A percentile compares a stretch with the other conserved stretches of the same genome.
These are phyloP conservation scores for Parambassis ranga DNA, from an alignment of 2,797 vertebrate species.

Conservation along the genomic window DNA sequence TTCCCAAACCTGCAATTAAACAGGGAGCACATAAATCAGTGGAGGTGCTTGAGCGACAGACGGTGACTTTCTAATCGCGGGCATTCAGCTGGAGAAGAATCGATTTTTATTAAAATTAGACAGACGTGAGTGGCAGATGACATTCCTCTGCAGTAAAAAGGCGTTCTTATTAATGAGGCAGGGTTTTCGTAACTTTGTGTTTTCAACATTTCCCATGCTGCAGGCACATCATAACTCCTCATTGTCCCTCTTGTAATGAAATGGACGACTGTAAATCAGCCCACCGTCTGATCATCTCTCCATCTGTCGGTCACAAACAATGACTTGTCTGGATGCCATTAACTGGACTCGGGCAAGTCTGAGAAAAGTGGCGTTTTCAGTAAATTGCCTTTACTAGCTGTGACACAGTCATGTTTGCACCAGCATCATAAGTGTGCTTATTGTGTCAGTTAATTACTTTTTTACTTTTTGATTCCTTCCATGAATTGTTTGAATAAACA, in stretches of 20 bases:
- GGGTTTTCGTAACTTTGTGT: neutral
- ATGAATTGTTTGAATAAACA: neutral
- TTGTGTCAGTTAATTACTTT: neutral
- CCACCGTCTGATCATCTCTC: neutral
- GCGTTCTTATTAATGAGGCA: neutral
- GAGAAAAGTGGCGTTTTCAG: neutral
- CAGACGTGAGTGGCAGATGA: conserved; percentile 17
- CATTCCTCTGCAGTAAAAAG: conserved; percentile 5
- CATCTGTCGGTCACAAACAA: neutral
- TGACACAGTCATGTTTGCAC: neutral
- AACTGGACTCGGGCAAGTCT: neutral
- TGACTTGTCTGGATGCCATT: neutral
- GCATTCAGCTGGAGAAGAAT: conserved; percentile 10
- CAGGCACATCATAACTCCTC: neutral
- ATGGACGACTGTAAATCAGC: neutral
- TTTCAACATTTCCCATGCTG: neutral
- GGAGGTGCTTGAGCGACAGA: conserved; percentile 4
- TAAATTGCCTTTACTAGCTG: neutral
- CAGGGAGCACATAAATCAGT: conserved; percentile 40
- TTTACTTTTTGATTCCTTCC: neutral
- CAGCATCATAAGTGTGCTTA: neutral
- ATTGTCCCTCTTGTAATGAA: neutral
- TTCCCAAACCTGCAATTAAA: conserved; percentile 71
- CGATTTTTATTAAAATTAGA: conserved; percentile 23
- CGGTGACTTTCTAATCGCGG: conserved; percentile 23